Evolutionary conservation across 2,797 vertebrate species (phyloP), one percentile per base, ranked within the genome.

Genomic region (Spea hammondii): DNA sequence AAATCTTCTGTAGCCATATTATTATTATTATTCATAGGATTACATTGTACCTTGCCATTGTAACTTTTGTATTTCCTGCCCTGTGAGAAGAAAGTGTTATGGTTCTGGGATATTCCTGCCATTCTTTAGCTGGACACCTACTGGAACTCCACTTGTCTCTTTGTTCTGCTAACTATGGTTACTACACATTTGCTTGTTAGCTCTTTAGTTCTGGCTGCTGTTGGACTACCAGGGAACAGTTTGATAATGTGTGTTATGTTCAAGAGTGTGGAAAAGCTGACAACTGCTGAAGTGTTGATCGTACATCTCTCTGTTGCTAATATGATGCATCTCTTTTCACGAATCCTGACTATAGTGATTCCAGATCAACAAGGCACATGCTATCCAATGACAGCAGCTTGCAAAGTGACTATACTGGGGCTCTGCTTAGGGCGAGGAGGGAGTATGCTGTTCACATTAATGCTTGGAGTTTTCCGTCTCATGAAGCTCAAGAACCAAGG

Each of bases 381-480:
- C 53, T 79, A 74, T 69, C 77, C 71, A 9, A 49, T 74, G 32
- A 9, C 53, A 8, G 45, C 5, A 14, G 53, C 64, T 11, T 79
- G 77, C 64, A 79, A 79, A 13, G 17, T 68, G 11, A 8, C 65
- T 6, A 1, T 79, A 12, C 62, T 66, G 4, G 4, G 48, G 60
- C 8, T 73, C 17, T 79, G 54, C 7, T 45, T 13, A 14, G 44
- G 64, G 44, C 53, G 48, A 53, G 74, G 57, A 69, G 64, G 49
- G 14, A 79, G 64, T 47, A 79, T 74, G 54, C 6, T 68, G 8
- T 51, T 79, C 8, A 79, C 77, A 5, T 12, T 79, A n/a, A n/a
- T 68, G 13, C 77, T 79, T 13, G 54, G 77, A 4, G 12, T 79
- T 5, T 74, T 79, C 72, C 47, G 70, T 50, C 53, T 79, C 1